A percentile compares a stretch with the other conserved stretches of the same genome.
These are phyloP conservation scores for Diadumene lineata DNA, from an alignment of 92 coral and sea anemone genomes.

Conservation along the genomic window DNA sequence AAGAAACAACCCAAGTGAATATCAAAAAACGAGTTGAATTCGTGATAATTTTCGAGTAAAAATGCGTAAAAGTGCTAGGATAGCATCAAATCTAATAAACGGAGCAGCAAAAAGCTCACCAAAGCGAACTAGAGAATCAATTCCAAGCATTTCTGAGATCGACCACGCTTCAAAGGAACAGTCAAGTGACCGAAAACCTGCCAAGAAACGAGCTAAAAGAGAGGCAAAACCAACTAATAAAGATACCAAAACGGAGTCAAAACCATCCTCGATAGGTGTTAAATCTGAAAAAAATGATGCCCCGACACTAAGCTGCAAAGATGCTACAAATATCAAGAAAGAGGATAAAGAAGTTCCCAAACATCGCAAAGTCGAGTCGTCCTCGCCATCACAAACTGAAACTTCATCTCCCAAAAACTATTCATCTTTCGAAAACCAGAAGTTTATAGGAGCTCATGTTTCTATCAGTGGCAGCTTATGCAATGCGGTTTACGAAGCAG, in stretches of 20 bases:
- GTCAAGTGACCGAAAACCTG: constrained; percentile 2
- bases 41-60: neutral
- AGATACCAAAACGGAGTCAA: neutral
- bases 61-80: constrained; percentile 28
- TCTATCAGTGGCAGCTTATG: constrained; percentile 84
- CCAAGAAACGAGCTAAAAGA: constrained; percentile 5
- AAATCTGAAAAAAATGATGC: neutral
- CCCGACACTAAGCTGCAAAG: neutral
- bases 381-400: neutral
- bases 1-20: too few species aligned
- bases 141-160: constrained; percentile 10
- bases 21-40: neutral
- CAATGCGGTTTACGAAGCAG: constrained; percentile 76
- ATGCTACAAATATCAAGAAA: neutral
- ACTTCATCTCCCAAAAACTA: neutral
- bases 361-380: neutral
- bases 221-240: neutral
- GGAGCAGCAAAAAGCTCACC: neutral
- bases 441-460: constrained; percentile 90
- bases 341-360: constrained; percentile 7
- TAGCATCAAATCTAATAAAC: constrained; percentile 14
- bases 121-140: constrained; percentile 21
- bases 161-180: neutral
- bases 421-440: constrained; percentile 10
- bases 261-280: neutral